Conservation (phyloP, 2,888 invertebrate species). For the Drosophila suboccidentalis region DNA sequence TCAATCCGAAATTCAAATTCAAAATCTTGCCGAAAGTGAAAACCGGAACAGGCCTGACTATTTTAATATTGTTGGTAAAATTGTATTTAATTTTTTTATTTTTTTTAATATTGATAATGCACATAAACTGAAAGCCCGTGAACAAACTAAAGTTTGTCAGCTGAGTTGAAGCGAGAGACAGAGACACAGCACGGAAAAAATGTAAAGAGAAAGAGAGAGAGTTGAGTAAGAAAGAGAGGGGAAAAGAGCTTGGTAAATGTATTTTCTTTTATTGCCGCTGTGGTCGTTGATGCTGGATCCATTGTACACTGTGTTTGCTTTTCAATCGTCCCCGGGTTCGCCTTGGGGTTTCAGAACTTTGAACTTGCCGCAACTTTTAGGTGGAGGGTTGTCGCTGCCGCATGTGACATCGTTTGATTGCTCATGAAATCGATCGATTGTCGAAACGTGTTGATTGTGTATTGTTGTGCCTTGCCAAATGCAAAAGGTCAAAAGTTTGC, state of each 20-base stretch:
- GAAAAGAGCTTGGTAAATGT: constrained; percentile 51
- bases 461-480: constrained; percentile 49
- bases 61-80: no score
- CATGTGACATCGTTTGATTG: constrained; percentile 78
- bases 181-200: not conserved
- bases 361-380: constrained; percentile 76
- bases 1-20: no score
- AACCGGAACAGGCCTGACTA: no score
- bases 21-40: no score
- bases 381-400: constrained; percentile 56
- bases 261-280: constrained; percentile 65
- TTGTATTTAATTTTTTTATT: no score
- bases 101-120: no score
- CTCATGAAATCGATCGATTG: constrained; percentile 81
- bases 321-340: constrained; percentile 22
- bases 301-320: constrained; percentile 35
- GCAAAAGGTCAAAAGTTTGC: constrained; percentile 72
- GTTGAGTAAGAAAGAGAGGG: not conserved
- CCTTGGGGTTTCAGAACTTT: constrained; percentile 69
- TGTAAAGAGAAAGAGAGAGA: not conserved
- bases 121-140: no score
- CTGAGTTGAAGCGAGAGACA: not conserved
- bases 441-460: constrained; percentile 75
- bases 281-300: constrained; percentile 27
- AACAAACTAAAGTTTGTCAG: no score